Evolutionary conservation across 92 coral and sea anemone genomes (phyloP), one percentile per base, ranked within the genome.

Genomic region (Scolanthus callimorphus): DNA sequence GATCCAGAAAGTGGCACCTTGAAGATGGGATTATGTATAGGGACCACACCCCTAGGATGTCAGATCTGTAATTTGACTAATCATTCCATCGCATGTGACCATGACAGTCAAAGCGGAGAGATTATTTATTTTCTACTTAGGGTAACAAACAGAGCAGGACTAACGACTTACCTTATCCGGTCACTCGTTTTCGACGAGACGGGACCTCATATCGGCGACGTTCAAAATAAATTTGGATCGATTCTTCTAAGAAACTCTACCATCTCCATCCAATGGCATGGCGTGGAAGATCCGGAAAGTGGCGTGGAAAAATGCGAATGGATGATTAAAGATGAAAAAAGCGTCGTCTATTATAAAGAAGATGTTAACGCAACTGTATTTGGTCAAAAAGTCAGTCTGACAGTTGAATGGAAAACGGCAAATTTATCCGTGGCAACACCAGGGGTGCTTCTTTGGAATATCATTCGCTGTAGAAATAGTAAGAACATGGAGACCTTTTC

Each of bases 181-280:
- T 89, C 89, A 52, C 79, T 86, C 65, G 31, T 62, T 1, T 70
- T 77, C 39, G 95, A 86, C 31, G 29, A 54, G 19, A 86, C 79
- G 25, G 85, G 82, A n/a, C 95, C 95, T 3, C 39, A 59, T 17
- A 68, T 86, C n/a, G 95, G 95, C 21, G 63, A 66, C 17, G 65
- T 86, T 3, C 55, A 65, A 62, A 84, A 86, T 63, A 88, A 89
- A 11, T 54, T 49, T 46, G 65, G 55, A 11, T 71, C 73, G 29
- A 31, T 62, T 12, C 77, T 55, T 17, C 56, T 73, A 20, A 63
- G 54, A 31, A 49, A 54, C 6, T 86, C 85, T 85, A 78, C 67
- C 54, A 53, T 84, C 10, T 67, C 89, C 19, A 69, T 77, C 64
- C 61, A 89, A 47, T 86, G 95, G 95, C 73, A 55, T 49, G 95